Percentiles rank a stretch among this genome's conserved stretches.
Conservation (phyloP, 2,888 invertebrate genomes). For the Eupithecia tripunctaria region DNA sequence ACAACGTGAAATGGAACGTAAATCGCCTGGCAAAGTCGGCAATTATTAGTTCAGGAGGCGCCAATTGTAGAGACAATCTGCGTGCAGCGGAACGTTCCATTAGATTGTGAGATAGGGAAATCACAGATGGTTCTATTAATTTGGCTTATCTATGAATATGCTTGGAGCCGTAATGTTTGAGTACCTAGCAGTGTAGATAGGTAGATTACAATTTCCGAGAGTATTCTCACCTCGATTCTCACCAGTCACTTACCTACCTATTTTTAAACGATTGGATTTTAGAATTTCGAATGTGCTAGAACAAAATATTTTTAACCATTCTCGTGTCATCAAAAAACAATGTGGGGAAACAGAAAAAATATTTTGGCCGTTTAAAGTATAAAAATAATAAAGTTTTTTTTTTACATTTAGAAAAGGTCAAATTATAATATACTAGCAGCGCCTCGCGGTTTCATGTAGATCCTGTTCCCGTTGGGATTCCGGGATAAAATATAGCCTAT, state of each 20-base stretch:
- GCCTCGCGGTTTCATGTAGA: too few species aligned
- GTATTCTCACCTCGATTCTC: neutral
- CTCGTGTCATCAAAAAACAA: neutral
- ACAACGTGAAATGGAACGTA: constrained; percentile 64
- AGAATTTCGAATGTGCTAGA: neutral
- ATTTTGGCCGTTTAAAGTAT: too few species aligned
- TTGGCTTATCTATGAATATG: constrained; percentile 9
- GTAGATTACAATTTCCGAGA: neutral
- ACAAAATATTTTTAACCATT: neutral
- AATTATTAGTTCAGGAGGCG: constrained; percentile 69
- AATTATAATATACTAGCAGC: too few species aligned
- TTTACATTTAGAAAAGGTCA: too few species aligned
- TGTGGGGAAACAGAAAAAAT: too few species aligned
- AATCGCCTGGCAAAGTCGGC: constrained; percentile 58
- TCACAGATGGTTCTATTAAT: constrained; percentile 29
- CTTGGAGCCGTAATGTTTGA: neutral
- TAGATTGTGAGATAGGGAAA: constrained; percentile 35
- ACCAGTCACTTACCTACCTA: neutral
- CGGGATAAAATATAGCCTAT: too few species aligned
- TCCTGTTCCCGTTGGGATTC: too few species aligned
- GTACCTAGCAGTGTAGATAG: neutral
- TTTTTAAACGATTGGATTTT: neutral
- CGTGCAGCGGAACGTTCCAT: constrained; percentile 53
- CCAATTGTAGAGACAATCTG: constrained; percentile 60
- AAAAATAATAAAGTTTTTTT: too few species aligned